Percentiles rank a stretch among this genome's conserved stretches.
phyloP scores from a whole-genome alignment of 2,113 vertebrate genomes.

The Pungitius pungitius region DNA sequence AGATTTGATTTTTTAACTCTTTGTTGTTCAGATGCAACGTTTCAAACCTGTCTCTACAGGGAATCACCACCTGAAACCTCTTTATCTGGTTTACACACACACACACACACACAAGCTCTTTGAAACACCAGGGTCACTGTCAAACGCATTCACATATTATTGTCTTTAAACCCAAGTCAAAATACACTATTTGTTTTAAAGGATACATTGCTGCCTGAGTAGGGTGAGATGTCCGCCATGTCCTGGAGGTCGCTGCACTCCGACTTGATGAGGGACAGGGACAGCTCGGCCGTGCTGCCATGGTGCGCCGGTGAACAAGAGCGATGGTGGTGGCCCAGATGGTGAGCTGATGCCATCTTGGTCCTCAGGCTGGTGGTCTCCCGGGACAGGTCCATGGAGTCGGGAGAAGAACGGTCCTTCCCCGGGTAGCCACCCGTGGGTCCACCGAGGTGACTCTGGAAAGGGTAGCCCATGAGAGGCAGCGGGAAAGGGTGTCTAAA shows the following conservation, averaged over 20 bases:
- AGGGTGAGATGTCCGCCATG: constrained; percentile 97
- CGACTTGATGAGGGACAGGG: constrained; percentile 96
- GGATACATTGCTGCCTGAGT: constrained; percentile 99
- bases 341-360: constrained; percentile 95
- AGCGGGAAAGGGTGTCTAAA: constrained; percentile 96
- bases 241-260: constrained; percentile 98
- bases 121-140: constrained; percentile 22
- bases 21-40: constrained; percentile 29
- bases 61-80: constrained; percentile 42
- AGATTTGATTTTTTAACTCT: constrained; percentile 65
- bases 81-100: not conserved
- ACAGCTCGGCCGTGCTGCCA: constrained; percentile 91
- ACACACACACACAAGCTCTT: not conserved
- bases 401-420: constrained; percentile 93
- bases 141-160: constrained; percentile 15
- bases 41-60: constrained; percentile 32
- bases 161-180: constrained; percentile 9
- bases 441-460: constrained; percentile 91
- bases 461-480: constrained; percentile 96
- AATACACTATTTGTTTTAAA: constrained; percentile 73
- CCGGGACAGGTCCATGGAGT: constrained; percentile 95
- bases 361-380: constrained; percentile 96
- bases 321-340: constrained; percentile 81
- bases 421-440: constrained; percentile 89
- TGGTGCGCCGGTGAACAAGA: constrained; percentile 93